These are phyloP conservation scores for Sciurus carolinensis DNA, from an alignment of 2,797 vertebrate genomes.

Conservation along the genomic window DNA sequence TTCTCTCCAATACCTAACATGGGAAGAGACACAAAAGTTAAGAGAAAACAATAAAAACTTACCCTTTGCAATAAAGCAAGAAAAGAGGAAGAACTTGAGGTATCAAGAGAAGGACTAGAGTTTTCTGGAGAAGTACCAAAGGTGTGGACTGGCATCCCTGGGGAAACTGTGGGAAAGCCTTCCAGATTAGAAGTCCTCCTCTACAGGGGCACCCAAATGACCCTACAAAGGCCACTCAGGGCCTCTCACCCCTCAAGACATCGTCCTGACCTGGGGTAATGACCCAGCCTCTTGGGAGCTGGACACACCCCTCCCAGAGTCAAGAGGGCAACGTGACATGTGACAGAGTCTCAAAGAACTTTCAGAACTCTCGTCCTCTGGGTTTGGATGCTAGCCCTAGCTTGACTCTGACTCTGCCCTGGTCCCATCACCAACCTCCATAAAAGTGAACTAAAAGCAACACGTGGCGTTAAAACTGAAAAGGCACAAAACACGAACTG, in stretches of 20 bases:
- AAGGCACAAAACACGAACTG: background rate
- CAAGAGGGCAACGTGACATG: too few relatives aligned
- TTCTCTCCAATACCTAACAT: background rate
- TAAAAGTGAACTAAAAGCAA: background rate
- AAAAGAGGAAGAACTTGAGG: background rate
- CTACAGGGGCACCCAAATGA: background rate
- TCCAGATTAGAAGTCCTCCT: background rate
- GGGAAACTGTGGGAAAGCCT: background rate
- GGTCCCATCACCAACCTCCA: background rate
- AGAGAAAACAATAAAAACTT: slow-evolving; percentile 39
- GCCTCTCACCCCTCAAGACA: background rate
- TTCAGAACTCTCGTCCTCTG: background rate
- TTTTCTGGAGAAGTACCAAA: background rate
- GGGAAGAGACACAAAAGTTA: background rate
- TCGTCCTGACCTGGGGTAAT: fast-evolving
- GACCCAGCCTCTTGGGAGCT: background rate
- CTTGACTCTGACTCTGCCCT: background rate
- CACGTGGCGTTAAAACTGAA: background rate
- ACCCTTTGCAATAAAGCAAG: background rate
- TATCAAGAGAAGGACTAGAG: background rate
- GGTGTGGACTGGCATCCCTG: too few relatives aligned
- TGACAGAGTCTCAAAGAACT: background rate
- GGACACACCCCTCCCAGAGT: background rate
- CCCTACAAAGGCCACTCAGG: background rate
- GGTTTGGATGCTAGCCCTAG: background rate